Percentiles rank a stretch among this genome's conserved stretches.
Conservation (phyloP, 2,888 invertebrate species). For the Athalia rosae region DNA sequence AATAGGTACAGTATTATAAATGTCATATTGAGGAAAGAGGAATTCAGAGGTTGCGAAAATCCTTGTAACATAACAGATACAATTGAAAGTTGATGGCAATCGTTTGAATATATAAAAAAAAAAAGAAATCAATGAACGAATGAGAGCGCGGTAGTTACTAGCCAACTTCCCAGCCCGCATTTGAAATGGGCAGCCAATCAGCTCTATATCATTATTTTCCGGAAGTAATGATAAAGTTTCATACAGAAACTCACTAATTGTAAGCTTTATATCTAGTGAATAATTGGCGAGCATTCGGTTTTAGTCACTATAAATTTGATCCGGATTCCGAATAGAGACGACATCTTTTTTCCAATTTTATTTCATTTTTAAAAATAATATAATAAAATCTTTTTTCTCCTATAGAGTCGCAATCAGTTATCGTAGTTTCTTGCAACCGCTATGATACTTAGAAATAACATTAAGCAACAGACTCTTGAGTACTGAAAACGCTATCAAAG, state of each 20-base stretch:
- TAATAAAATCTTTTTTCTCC: too few species aligned
- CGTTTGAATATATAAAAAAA: background rate
- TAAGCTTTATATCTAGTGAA: background rate
- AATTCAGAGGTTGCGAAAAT: background rate
- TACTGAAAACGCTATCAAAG: too few species aligned
- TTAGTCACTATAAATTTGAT: constrained; percentile 9
- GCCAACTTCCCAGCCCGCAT: constrained; percentile 34
- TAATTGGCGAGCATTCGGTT: background rate
- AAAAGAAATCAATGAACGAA: constrained; percentile 29
- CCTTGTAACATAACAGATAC: background rate
- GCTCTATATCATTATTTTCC: constrained; percentile 4
- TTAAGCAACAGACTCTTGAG: too few species aligned
- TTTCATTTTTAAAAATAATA: too few species aligned
- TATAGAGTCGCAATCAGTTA: too few species aligned
- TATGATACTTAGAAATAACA: too few species aligned
- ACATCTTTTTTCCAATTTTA: background rate
- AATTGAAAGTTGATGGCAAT: background rate
- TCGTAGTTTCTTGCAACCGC: too few species aligned
- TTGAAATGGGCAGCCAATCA: constrained; percentile 40
- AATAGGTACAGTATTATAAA: too few species aligned
- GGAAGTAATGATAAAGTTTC: background rate
- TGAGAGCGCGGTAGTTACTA: constrained; percentile 37
- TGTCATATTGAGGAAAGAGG: background rate
- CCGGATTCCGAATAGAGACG: background rate
- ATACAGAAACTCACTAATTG: constrained; percentile 22